A percentile compares a stretch with the other conserved stretches of the same genome.
These are phyloP conservation scores for Lucinisca nassula DNA, from an alignment of 2,888 invertebrate genomes.

Conservation along the genomic window DNA sequence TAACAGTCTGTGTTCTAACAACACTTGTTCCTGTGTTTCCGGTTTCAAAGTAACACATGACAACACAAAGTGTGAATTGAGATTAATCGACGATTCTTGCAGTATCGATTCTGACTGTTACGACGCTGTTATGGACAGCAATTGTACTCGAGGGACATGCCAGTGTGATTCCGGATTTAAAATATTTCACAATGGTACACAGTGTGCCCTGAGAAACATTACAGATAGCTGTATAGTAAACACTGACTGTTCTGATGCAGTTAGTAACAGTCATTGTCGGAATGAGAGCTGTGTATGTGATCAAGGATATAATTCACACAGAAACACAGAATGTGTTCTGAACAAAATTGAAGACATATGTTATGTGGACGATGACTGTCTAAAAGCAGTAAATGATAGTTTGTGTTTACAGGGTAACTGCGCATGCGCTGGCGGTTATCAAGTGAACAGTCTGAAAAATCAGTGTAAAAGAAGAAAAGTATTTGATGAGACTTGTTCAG, in stretches of 20 bases:
- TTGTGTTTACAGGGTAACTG: conserved; percentile 40
- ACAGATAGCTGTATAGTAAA: conserved; percentile 41
- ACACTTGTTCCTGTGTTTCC: conserved; percentile 54
- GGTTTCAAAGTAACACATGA: conserved; percentile 39
- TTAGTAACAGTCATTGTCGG: conserved; percentile 50
- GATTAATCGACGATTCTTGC: conserved; percentile 67
- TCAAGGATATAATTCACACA: conserved; percentile 45
- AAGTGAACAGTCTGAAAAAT: conserved; percentile 27
- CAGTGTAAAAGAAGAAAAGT: conserved; percentile 50
- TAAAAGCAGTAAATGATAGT: conserved; percentile 51
- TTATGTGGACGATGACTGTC: conserved; percentile 49
- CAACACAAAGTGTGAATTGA: conserved; percentile 48
- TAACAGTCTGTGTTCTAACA: conserved; percentile 55
- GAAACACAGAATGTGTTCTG: conserved; percentile 34
- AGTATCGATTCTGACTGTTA: conserved; percentile 56
- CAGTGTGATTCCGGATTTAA: conserved; percentile 55
- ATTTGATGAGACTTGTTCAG: conserved; percentile 66
- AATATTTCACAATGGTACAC: not conserved
- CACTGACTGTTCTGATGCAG: conserved; percentile 50
- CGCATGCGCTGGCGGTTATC: conserved; percentile 45
- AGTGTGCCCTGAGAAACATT: conserved; percentile 39
- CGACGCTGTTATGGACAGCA: conserved; percentile 57
- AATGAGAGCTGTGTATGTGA: conserved; percentile 49
- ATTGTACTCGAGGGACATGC: conserved; percentile 49
- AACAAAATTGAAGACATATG: conserved; percentile 57